A percentile compares a stretch with the other conserved stretches of the same genome.
phyloP scores from a whole-genome alignment of 2,113 vertebrate species.

The Dunckerocampus dactyliophorus region DNA sequence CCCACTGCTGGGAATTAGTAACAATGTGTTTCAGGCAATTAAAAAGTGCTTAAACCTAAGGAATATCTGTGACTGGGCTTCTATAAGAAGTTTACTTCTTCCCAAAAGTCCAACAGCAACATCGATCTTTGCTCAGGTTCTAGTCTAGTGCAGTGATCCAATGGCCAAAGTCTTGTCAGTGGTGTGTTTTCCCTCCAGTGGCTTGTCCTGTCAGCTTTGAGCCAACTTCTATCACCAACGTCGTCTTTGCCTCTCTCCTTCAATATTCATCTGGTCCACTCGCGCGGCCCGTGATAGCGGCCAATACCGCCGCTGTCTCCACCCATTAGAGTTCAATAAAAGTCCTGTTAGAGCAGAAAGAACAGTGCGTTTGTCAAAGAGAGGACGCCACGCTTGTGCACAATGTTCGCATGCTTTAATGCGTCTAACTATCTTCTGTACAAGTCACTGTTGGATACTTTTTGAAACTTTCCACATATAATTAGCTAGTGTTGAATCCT shows the following conservation, averaged over 20 bases:
- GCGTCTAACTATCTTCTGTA: neutral
- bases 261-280: conserved; percentile 60
- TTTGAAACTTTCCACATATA: neutral
- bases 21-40: too few relatives aligned
- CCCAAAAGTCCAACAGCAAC: conserved; percentile 26
- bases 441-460: neutral
- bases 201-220: conserved; percentile 68
- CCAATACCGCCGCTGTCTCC: conserved; percentile 49
- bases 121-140: conserved; percentile 49
- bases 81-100: conserved; percentile 33
- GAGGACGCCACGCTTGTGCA: conserved; percentile 11
- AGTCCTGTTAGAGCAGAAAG: conserved; percentile 28
- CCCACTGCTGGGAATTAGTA: too few relatives aligned
- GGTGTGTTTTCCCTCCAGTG: conserved; percentile 69
- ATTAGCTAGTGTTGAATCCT: neutral
- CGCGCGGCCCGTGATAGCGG: conserved; percentile 43
- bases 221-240: conserved; percentile 53
- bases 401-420: conserved; percentile 7
- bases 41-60: too few relatives aligned
- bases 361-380: conserved; percentile 40
- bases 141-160: conserved; percentile 26
- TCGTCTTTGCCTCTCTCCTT: conserved; percentile 54
- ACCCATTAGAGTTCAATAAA: conserved; percentile 50
- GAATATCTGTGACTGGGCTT: neutral
- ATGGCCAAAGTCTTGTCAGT: conserved; percentile 60